phyloP scores from a whole-genome alignment of 2,888 invertebrate genomes.

The Parnassius mnemosyne region DNA sequence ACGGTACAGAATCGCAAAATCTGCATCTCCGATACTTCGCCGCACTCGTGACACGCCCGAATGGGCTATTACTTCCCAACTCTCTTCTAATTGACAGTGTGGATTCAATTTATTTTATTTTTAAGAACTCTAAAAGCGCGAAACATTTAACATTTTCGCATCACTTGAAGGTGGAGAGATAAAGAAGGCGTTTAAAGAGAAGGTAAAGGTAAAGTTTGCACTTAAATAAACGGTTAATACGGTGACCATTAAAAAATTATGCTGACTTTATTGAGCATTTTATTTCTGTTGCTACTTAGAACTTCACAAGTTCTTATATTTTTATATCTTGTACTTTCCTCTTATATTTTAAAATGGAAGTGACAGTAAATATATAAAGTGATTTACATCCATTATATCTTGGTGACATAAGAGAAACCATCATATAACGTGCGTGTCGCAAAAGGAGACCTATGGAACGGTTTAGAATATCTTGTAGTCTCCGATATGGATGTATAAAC shows the following conservation, averaged over 20 bases:
- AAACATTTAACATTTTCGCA: slow-evolving; percentile 24
- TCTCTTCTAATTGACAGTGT: slow-evolving; percentile 62
- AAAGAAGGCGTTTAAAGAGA: slow-evolving; percentile 13
- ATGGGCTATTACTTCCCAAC: slow-evolving; percentile 46
- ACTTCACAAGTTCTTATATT: too few species aligned
- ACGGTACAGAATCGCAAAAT: slow-evolving; percentile 62
- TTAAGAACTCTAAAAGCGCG: slow-evolving; percentile 37
- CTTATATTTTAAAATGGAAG: too few species aligned
- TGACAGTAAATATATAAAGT: too few species aligned
- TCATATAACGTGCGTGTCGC: too few species aligned
- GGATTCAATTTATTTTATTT: slow-evolving; percentile 54
- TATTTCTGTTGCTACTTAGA: too few species aligned
- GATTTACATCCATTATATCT: too few species aligned
- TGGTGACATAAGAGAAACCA: too few species aligned
- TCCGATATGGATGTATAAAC: too few species aligned
- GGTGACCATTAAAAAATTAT: slow-evolving; percentile 11
- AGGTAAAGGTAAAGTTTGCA: slow-evolving; percentile 15
- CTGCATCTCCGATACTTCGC: slow-evolving; percentile 54
- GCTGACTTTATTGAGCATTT: background rate
- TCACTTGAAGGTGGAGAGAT: slow-evolving; percentile 17
- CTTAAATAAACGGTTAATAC: slow-evolving; percentile 3
- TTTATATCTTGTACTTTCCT: too few species aligned
- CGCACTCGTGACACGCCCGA: slow-evolving; percentile 41
- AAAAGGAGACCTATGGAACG: too few species aligned
- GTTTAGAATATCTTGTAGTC: too few species aligned